Evolutionary conservation across 2,888 invertebrate genomes (phyloP).

Genomic region (Drosophila maculinotata): DNA sequence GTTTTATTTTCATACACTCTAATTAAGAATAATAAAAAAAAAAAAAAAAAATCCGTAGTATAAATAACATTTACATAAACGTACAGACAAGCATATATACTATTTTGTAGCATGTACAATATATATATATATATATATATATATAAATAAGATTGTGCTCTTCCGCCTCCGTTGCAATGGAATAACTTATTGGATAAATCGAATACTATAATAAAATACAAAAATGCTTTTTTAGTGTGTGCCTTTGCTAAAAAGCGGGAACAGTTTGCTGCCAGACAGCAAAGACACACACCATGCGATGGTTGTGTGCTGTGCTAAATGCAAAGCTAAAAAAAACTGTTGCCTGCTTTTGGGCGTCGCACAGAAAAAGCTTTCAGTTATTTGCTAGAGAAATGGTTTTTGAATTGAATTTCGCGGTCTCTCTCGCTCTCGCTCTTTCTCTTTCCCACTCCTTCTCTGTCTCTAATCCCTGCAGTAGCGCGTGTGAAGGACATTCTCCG

Average conservation of each 20-base stretch:
- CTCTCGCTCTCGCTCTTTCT: too few relatives aligned
- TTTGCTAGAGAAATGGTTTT: slow-evolving; percentile 5
- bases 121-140: slow-evolving; percentile 28
- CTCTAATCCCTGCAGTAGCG: slow-evolving; percentile 75
- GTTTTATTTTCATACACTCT: slow-evolving; percentile 17
- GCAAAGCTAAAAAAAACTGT: slow-evolving; percentile 1
- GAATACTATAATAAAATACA: slow-evolving; percentile 71
- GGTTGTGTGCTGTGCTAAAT: slow-evolving; percentile 14
- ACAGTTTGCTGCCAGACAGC: slow-evolving; percentile 15
- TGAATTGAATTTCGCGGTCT: background rate
- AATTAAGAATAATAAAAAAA: slow-evolving; percentile 15
- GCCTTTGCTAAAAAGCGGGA: slow-evolving; percentile 34
- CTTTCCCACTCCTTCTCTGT: too few relatives aligned
- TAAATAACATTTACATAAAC: slow-evolving; percentile 43
- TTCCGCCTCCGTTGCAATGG: slow-evolving; percentile 21
- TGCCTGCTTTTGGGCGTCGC: slow-evolving; percentile 33
- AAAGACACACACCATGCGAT: slow-evolving; percentile 6
- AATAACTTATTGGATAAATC: slow-evolving; percentile 38
- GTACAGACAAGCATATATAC: slow-evolving; percentile 9
- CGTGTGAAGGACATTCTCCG: slow-evolving; percentile 81
- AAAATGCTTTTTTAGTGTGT: slow-evolving; percentile 33
- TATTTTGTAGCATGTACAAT: slow-evolving; percentile 18
- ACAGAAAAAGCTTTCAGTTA: slow-evolving; percentile 36
- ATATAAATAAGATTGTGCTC: slow-evolving; percentile 33
- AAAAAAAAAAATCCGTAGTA: slow-evolving; percentile 3